Percentiles rank a stretch among this genome's conserved stretches.
Conservation (phyloP, 1,140 invertebrate genomes). For the Lycorma delicatula region DNA sequence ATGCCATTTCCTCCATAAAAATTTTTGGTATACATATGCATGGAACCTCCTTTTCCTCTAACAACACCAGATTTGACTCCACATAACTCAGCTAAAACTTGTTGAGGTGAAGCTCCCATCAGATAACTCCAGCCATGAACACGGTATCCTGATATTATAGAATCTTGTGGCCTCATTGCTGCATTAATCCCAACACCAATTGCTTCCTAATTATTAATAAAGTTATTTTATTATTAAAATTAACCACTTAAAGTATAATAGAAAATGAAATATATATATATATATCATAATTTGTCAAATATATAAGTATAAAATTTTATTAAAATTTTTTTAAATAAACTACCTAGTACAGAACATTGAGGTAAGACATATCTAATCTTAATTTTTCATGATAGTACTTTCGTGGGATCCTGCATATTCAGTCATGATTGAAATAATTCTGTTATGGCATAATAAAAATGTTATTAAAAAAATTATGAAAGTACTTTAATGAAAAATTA, state of each 20-base stretch:
- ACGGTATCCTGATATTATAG: slow-evolving; percentile 92
- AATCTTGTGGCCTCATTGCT: slow-evolving; percentile 70
- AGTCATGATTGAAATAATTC: no score
- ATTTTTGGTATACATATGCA: slow-evolving; percentile 83
- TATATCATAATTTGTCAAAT: background rate
- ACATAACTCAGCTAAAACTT: slow-evolving; percentile 82
- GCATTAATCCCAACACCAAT: slow-evolving; percentile 79
- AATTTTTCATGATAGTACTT: no score
- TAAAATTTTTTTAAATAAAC: background rate
- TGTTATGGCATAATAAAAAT: no score
- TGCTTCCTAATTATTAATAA: slow-evolving; percentile 53
- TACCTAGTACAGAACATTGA: no score
- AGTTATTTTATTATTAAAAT: slow-evolving; percentile 1
- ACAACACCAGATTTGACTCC: slow-evolving; percentile 80
- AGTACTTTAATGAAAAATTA: no score
- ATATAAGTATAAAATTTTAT: background rate
- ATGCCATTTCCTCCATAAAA: slow-evolving; percentile 99
- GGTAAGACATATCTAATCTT: no score
- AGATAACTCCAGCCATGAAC: slow-evolving; percentile 94
- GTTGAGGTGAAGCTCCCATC: slow-evolving; percentile 68
- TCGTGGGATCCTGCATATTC: no score
- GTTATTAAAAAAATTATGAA: no score
- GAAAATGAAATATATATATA: no score
- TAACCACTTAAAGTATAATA: no score
- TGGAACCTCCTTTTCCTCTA: slow-evolving; percentile 89